Conservation (phyloP, 2,888 invertebrate species). For the Lasioglossum malachurum region DNA sequence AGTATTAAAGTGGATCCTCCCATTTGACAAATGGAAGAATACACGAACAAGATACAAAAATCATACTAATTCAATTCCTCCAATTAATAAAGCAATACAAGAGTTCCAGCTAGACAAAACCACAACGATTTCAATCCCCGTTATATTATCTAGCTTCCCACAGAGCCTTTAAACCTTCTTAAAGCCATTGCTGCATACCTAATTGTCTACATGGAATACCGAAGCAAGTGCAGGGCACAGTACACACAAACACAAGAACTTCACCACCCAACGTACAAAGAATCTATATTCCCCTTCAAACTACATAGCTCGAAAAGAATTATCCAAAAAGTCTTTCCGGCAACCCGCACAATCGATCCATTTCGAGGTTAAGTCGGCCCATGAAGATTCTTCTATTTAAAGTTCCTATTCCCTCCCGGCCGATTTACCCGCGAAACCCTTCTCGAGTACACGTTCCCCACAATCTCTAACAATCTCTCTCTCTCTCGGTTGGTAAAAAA, state of each 20-base stretch:
- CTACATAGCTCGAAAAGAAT: background rate
- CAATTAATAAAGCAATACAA: background rate
- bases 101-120: background rate
- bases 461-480: background rate
- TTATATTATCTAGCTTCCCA: background rate
- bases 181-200: background rate
- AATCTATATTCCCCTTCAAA: background rate
- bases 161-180: background rate
- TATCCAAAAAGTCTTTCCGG: background rate
- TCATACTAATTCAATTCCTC: background rate
- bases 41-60: background rate
- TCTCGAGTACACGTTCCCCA: background rate
- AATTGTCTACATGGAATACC: background rate
- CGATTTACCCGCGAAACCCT: slow-evolving; percentile 26
- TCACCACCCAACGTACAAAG: background rate
- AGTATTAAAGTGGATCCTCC: background rate
- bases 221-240: background rate
- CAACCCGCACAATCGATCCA: background rate
- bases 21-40: background rate
- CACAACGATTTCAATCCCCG: background rate
- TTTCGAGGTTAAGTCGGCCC: slow-evolving; percentile 37
- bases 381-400: background rate
- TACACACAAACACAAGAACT: background rate
- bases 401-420: background rate
- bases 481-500: no score